Base-by-base conservation (phyloP, 2,888 invertebrate species). In the Meloe dianella region DNA sequence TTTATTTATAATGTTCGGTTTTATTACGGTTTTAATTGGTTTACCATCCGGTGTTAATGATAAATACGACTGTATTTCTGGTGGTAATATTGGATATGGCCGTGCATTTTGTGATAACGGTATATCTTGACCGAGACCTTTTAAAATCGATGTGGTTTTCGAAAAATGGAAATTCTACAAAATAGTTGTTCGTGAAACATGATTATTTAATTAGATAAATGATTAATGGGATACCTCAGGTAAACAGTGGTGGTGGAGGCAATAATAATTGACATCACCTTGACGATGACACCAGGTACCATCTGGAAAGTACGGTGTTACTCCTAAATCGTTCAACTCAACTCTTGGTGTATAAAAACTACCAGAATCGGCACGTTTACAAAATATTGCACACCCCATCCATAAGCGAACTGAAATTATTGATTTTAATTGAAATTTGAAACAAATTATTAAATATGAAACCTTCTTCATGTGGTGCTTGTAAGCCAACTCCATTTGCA, bases 371-470 rank as follows among this genome's bases (percentile, higher is more conserved):
- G 85, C 86, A 30, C 90, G 86, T 35, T 88, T 87, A 80, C 93
- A 93, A 83, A 92, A 93, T 75, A 93, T 89, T 22, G 92, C 90
- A 80, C 93, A 93, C 0, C 90, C 90, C 88, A 92, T 90, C 93
- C 93, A 93, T 75, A 90, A 86, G 29, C 91, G 88, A 72, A 85
- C 90, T 89, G 66, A 74, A 77, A 73, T 57, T 63, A 56, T 47
- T n/a, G 1, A 22, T 14, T 22, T 47, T 8, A 9, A 27, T 22
- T 8, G 14, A 12, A 24, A 24, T 5, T 17, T 58, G 2, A 10
- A 2, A 60, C 4, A 41, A 9, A 38, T n/a, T n/a, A 3, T 30
- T 9, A 29, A 59, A 58, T 24, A 17, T 10, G 22, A 61, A 57
- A 59, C 90, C 88, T 57, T 86, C 84, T 79, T 92, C 92, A 74